Evolutionary conservation across 1,140 invertebrate genomes (phyloP), one percentile per base, ranked within the genome.

Genomic region (Calephelis virginiensis): DNA sequence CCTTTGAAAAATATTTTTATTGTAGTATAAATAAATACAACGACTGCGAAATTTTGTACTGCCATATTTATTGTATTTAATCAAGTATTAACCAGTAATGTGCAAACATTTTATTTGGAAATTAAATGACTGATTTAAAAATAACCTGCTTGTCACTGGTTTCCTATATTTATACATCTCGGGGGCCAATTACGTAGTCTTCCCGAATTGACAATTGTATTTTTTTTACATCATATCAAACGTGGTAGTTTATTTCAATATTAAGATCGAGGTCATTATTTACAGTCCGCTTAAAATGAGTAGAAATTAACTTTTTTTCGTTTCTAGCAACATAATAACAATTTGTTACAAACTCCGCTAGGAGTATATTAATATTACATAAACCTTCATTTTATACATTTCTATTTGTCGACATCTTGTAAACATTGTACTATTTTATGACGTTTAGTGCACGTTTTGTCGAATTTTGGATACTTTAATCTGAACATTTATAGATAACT

Each of bases 151-250:
- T 48, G 50, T 50, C 28, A 64, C 63, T 64, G 63, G 63, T 64
- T 68, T 67, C 60, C 64, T 63, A 70, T 69, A 65, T 63, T 56
- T 66, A 68, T 70, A 73, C 64, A 74, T 81, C 73, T 75, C 80
- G 76, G 78, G 79, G 83, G 81, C 83, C 83, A 85, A 85, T 76
- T 63, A 70, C 68, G 48, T 75, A 78, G 83, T 83, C 81, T 85
- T 85, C 81, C 78, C 81, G 70, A 76, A 72, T 79, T 74, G 60
- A 63, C 61, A 61, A 66, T 65, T 72, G 71, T 72, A 67, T 69
- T 72, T 69, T 63, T 72, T 64, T 53, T 67, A 69, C 53, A 50
- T 72, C 64, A 46, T 62, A 46, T 43, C 62, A 60, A 64, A 53
- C 14, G 9, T 71, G 6, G 38, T 40, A 13, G 40, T 43, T 61